Evolutionary conservation across 2,797 vertebrate genomes (phyloP).

Genomic region (Myotis planiceps): DNA sequence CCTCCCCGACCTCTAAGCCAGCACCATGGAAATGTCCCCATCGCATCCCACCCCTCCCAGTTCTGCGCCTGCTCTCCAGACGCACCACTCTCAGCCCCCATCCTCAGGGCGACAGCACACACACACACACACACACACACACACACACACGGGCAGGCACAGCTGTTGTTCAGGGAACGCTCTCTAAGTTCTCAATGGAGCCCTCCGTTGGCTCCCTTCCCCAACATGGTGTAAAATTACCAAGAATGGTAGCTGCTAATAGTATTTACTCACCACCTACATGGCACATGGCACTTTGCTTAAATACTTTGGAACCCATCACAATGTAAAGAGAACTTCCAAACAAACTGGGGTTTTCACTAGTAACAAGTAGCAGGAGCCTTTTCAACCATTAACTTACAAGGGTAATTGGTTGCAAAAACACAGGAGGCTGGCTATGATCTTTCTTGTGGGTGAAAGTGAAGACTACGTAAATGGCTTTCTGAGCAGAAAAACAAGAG

Average conservation of each 20-base stretch:
- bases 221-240: not conserved
- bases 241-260: not conserved
- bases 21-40: not conserved
- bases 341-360: conserved; percentile 11
- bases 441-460: not conserved
- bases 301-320: not conserved
- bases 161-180: not conserved
- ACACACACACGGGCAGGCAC: not conserved
- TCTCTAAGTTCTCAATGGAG: not conserved
- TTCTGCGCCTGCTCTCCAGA: not conserved
- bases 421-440: not conserved
- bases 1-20: not conserved
- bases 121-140: not conserved
- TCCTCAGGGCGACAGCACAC: not conserved
- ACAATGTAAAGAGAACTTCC: not conserved
- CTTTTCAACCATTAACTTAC: conserved; percentile 5
- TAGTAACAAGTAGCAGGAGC: not conserved
- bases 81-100: not conserved
- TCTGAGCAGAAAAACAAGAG: not conserved
- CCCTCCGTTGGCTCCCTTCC: not conserved
- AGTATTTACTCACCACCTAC: not conserved
- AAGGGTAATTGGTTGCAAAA: not conserved
- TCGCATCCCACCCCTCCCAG: not conserved
- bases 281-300: not conserved
- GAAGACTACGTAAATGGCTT: not conserved